These are phyloP conservation scores for Stenolophus ochropezus DNA, from an alignment of 2,888 invertebrate species.

Conservation along the genomic window DNA sequence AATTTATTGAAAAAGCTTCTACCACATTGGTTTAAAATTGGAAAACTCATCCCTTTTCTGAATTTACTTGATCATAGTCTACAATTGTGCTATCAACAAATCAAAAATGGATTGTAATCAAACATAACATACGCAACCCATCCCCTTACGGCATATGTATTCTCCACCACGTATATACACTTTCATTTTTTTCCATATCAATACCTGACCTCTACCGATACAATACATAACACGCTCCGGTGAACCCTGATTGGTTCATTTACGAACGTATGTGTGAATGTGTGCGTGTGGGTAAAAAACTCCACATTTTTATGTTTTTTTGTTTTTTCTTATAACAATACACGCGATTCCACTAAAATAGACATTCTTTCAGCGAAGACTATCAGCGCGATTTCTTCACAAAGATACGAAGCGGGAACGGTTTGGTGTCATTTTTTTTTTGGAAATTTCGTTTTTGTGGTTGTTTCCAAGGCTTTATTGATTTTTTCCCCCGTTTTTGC, in stretches of 20 bases:
- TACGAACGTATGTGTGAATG: constrained; percentile 47
- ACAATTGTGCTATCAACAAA: constrained; percentile 64
- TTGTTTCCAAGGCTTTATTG: constrained; percentile 37
- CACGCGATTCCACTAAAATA: constrained; percentile 3
- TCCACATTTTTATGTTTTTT: constrained; percentile 48
- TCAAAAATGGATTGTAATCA: constrained; percentile 67
- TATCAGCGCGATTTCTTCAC: not conserved
- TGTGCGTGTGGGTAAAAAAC: constrained; percentile 29
- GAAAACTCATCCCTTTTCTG: not conserved
- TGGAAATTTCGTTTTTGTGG: constrained; percentile 3
- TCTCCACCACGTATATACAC: constrained; percentile 55
- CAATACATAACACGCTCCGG: constrained; percentile 57
- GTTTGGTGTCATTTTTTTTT: not conserved
- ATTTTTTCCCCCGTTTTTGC: not conserved
- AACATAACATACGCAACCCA: constrained; percentile 62
- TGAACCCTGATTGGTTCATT: constrained; percentile 59
- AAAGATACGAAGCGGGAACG: not conserved
- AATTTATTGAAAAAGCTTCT: not conserved
- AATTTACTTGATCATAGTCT: constrained; percentile 53
- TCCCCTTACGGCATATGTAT: constrained; percentile 51
- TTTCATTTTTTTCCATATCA: constrained; percentile 58
- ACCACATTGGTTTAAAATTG: not conserved
- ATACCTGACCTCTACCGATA: constrained; percentile 59
- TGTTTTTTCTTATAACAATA: constrained; percentile 59
- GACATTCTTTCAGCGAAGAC: not conserved